These are phyloP conservation scores for Cercopithecus petaurista DNA, from an alignment of 2,797 vertebrate species.

Conservation along the genomic window DNA sequence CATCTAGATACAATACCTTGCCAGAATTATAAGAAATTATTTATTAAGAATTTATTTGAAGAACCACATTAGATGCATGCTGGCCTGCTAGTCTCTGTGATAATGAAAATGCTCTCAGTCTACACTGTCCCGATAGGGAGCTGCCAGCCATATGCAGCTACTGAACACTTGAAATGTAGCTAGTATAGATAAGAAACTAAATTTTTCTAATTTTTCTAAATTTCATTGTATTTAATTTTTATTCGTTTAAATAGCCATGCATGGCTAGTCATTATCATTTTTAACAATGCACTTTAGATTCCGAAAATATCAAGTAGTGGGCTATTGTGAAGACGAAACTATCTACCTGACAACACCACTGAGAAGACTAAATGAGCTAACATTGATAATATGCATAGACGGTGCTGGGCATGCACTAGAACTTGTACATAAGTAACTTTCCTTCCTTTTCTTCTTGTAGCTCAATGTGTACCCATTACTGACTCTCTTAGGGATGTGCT, in stretches of 20 bases:
- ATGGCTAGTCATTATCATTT: neutral
- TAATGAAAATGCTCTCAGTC: neutral
- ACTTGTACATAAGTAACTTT: neutral
- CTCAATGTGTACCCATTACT: neutral
- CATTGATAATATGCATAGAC: neutral
- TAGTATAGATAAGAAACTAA: neutral
- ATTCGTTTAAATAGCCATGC: neutral
- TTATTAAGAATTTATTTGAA: neutral
- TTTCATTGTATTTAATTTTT: neutral
- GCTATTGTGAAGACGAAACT: neutral
- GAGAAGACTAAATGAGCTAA: neutral
- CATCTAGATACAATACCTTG: neutral
- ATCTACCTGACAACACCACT: neutral
- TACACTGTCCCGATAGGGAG: neutral
- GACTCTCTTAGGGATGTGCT: neutral
- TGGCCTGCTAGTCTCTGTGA: neutral
- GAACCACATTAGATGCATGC: neutral
- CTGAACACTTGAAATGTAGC: neutral
- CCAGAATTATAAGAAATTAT: neutral
- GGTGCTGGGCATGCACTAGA: neutral
- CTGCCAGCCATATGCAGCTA: neutral
- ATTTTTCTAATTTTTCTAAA: neutral
- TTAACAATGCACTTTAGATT: neutral
- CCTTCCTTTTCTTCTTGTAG: neutral
- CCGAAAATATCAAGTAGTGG: neutral